These are phyloP conservation scores for Aurelia aurita DNA, from an alignment of 30 jellyfish, hydroid and myxozoan species.

Conservation along the genomic window DNA sequence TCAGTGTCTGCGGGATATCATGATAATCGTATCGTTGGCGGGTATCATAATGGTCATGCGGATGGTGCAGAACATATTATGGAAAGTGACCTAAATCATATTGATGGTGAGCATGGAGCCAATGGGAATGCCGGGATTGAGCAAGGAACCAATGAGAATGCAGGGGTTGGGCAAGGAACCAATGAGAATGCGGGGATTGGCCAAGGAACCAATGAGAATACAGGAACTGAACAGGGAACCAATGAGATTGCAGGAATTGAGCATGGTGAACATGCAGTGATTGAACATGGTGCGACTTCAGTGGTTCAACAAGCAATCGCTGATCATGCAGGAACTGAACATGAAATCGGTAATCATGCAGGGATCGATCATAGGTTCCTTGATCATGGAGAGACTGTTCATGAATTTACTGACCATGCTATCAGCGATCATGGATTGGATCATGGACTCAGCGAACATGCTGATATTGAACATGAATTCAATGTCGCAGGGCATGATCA, in stretches of 20 bases:
- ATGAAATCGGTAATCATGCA: slow-evolving; percentile 8
- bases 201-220: no score
- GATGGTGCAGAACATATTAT: slow-evolving; percentile 18
- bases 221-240: no score
- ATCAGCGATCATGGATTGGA: not conserved
- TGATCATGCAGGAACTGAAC: slow-evolving; percentile 22
- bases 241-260: no score
- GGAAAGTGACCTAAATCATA: slow-evolving; percentile 23
- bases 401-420: slow-evolving; percentile 17
- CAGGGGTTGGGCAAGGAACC: no score
- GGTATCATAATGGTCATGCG: not conserved
- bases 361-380: not conserved
- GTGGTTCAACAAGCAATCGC: slow-evolving; percentile 1
- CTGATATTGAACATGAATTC: not conserved
- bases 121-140: no score
- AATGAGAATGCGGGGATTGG: no score
- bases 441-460: slow-evolving; percentile 32
- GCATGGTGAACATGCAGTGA: no score
- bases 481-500: slow-evolving; percentile 5
- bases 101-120: not conserved
- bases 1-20: slow-evolving; percentile 28
- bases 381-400: slow-evolving; percentile 20
- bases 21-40: not conserved
- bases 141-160: no score
- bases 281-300: no score